These are phyloP conservation scores for Bufotes viridis DNA, from an alignment of 2,797 vertebrate genomes.

Conservation along the genomic window DNA sequence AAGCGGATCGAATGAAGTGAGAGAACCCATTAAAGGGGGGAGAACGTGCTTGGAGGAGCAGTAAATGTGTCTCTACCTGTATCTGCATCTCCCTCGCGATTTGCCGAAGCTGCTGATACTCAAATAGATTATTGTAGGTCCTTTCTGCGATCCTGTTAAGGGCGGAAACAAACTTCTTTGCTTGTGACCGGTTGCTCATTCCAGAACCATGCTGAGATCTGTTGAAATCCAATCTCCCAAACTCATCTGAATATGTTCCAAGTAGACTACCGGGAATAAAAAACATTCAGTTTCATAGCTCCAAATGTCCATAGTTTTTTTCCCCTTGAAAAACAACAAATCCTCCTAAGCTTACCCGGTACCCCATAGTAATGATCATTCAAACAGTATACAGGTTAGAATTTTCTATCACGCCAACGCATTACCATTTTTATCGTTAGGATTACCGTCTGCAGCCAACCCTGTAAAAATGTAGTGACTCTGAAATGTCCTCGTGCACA, in stretches of 20 bases:
- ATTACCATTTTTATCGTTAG: too few species aligned
- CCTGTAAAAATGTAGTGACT: too few species aligned
- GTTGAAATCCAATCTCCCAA: slow-evolving; percentile 94
- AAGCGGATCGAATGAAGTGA: too few species aligned
- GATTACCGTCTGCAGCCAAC: too few species aligned
- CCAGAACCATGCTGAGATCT: slow-evolving; percentile 94
- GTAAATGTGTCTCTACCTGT: slow-evolving; percentile 73
- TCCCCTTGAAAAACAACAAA: too few species aligned
- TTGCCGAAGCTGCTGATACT: slow-evolving; percentile 84
- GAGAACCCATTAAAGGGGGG: too few species aligned
- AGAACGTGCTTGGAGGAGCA: neutral
- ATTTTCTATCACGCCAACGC: too few species aligned
- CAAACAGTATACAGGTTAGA: too few species aligned
- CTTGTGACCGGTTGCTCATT: slow-evolving; percentile 92
- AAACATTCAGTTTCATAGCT: neutral
- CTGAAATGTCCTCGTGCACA: too few species aligned
- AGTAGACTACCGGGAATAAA: slow-evolving; percentile 79
- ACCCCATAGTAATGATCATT: too few species aligned
- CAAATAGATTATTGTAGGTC: slow-evolving; percentile 88
- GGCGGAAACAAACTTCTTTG: slow-evolving; percentile 87
- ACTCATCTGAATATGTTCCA: slow-evolving; percentile 93
- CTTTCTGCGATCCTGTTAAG: slow-evolving; percentile 87
- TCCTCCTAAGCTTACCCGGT: too few species aligned
- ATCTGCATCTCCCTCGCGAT: slow-evolving; percentile 84
- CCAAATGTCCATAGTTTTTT: neutral